Base-by-base conservation (phyloP, 2,888 invertebrate species). In the Apantesis nais region DNA sequence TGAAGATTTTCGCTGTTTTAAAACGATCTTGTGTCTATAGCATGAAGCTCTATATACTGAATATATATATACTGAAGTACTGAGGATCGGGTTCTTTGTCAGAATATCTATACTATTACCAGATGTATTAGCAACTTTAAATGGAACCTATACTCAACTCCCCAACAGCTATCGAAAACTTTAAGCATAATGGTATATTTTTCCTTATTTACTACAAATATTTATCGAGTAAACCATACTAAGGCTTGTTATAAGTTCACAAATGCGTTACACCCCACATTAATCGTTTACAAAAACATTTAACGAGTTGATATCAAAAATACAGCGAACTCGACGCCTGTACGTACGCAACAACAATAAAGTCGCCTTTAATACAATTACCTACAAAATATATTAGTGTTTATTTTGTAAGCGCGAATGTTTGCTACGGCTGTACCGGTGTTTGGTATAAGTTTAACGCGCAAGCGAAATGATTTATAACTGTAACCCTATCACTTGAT, bases 311-410 rank as follows among this genome's bases (percentile, higher is more conserved):
- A 83, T 86, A 84, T 86, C 84, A 90, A 91, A 92, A 89, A 88
- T 88, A 91, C 88, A 86, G 84, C 76, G 83, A 82, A 85, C 86
- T 85, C 86, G 68, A 66, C 72, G 69, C 63, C 55, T 66, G 62
- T 85, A 88, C 85, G 65, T 44, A 68, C 62, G 41, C 78, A 82
- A 81, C 76, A 88, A 90, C 92, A 91, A 91, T 93, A 93, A 92
- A 92, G 92, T 91, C 92, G 89, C 92, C 88, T 93, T 93, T 92
- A 92, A 93, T 92, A 92, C 92, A 93, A 93, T 93, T 93, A 93
- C 92, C 86, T 83, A 85, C 86, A 86, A 88, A 87, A 92, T 93
- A 90, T 93, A 92, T 92, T 88, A 88, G 88, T 92, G 92, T 93
- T 92, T 92, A 90, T 92, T 92, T 89, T 91, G 91, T 89, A 89